Evolutionary conservation across 2,797 vertebrate genomes (phyloP).

Genomic region (Chaetodon trifasciatus): DNA sequence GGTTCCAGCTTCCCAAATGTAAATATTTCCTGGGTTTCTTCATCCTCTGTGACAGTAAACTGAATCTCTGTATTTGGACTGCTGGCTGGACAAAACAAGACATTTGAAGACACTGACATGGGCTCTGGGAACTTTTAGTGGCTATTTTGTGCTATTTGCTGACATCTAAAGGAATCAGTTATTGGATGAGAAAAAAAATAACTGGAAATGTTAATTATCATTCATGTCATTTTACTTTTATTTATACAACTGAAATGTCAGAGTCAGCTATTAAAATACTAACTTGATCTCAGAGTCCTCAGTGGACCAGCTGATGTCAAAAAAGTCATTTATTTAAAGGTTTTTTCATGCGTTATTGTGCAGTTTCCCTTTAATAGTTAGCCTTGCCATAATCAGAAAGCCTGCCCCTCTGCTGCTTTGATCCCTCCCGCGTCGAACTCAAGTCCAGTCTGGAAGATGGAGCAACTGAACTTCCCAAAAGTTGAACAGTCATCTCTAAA

Average conservation of each 20-base stretch:
- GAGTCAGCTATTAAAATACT: no score
- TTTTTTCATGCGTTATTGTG: background rate
- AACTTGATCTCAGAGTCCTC: no score
- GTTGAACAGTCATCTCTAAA: background rate
- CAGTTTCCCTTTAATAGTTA: slow-evolving; percentile 57
- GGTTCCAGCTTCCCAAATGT: background rate
- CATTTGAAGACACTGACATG: no score
- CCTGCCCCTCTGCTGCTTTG: slow-evolving; percentile 28
- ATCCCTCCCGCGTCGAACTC: slow-evolving; percentile 16
- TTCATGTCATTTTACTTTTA: background rate
- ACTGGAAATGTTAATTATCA: no score
- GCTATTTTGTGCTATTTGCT: background rate
- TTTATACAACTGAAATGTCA: background rate
- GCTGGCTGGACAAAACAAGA: no score
- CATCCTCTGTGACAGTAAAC: background rate
- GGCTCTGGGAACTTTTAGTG: no score
- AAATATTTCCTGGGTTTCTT: background rate
- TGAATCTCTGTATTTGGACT: no score
- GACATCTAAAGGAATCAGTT: background rate
- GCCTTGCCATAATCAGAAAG: accelerated
- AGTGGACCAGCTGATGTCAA: background rate
- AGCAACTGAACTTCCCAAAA: slow-evolving; percentile 13
- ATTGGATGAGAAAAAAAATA: no score
- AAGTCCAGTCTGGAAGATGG: background rate
- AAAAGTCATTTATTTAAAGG: background rate